phyloP scores from a whole-genome alignment of 2,797 vertebrate species.

The Clamator glandarius region DNA sequence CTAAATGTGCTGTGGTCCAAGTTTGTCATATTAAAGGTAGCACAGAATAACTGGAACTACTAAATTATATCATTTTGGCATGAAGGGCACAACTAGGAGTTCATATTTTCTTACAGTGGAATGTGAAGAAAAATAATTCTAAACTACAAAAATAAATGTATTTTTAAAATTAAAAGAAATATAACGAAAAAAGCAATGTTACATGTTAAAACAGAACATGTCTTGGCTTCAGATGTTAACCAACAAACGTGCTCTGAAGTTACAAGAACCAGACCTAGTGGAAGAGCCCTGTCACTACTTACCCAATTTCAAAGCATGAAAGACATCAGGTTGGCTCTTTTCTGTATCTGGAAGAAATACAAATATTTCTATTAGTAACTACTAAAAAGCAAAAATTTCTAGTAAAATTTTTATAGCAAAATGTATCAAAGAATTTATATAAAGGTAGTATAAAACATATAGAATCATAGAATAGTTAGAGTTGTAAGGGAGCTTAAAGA shows the following conservation, averaged over 20 bases:
- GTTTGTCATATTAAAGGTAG: neutral
- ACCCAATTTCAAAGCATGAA: constrained; percentile 95
- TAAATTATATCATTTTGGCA: neutral
- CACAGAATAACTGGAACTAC: neutral
- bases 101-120: neutral
- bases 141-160: neutral
- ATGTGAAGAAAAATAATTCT: neutral
- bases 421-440: neutral
- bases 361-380: constrained; percentile 11
- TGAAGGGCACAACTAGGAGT: neutral
- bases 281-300: constrained; percentile 36
- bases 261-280: neutral
- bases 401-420: neutral
- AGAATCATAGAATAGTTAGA: no score
- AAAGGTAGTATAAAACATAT: neutral
- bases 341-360: constrained; percentile 79
- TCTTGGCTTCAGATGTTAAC: neutral
- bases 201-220: neutral
- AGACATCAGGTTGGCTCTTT: constrained; percentile 92
- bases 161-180: neutral
- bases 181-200: neutral
- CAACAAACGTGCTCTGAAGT: neutral
- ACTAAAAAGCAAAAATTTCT: neutral
- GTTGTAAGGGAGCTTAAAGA: no score
- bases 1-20: neutral